phyloP scores from a whole-genome alignment of 2,113 vertebrate genomes.

The Pagrus major region DNA sequence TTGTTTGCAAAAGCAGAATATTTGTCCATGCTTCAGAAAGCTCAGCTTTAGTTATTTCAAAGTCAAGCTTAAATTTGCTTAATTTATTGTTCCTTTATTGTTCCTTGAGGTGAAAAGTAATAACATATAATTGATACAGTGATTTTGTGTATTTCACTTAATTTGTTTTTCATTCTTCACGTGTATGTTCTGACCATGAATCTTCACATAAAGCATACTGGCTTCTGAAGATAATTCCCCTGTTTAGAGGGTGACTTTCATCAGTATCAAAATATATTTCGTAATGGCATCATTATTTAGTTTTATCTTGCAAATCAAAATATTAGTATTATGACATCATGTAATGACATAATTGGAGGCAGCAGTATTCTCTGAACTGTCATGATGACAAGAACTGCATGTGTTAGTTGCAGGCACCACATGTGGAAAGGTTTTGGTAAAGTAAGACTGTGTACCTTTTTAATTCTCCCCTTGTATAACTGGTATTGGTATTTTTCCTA shows the following conservation, averaged over 20 bases:
- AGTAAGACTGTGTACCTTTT: too few relatives aligned
- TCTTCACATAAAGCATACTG: not conserved
- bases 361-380: not conserved
- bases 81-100: not conserved
- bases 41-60: not conserved
- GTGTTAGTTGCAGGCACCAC: not conserved
- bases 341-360: not conserved
- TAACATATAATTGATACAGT: not conserved
- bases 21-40: not conserved
- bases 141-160: constrained; percentile 1
- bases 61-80: not conserved
- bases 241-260: not conserved
- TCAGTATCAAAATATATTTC: not conserved
- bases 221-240: not conserved
- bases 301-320: not conserved
- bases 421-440: not conserved
- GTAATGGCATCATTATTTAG: not conserved
- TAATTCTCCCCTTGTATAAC: too few relatives aligned
- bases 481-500: not conserved
- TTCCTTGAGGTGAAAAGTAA: not conserved
- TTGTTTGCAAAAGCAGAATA: not conserved
- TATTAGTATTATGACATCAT: too few relatives aligned
- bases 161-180: not conserved
- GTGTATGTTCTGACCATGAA: not conserved
- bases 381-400: too few relatives aligned